A percentile compares a stretch with the other conserved stretches of the same genome.
These are phyloP conservation scores for crab-eating macaque (Macaca fascicularis) DNA, from an alignment of 2,113 vertebrate species.

Conservation along the genomic window T2T-MFA8v1.1 NC_088379.1:4800001-4800500, in stretches of 20 bases:
- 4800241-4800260: too few species aligned
- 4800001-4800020: not conserved
- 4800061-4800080: rapidly evolving
- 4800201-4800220: not conserved
- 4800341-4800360: not conserved
- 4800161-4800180: not conserved
- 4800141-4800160: not conserved
- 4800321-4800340: not conserved
- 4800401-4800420: too few species aligned
- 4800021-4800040: not conserved
- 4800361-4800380: not conserved
- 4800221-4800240: rapidly evolving
- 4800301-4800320: not conserved
- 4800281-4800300: not conserved
- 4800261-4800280: too few species aligned
- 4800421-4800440: not conserved
- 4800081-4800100: not conserved
- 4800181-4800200: too few species aligned
- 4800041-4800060: not conserved
- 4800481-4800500: rapidly evolving
- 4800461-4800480: too few species aligned
- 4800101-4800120: not conserved
- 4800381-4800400: not conserved
- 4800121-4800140: too few species aligned
- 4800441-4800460: not conserved